These are phyloP conservation scores for Apocheima hispidaria DNA, from an alignment of 2,888 invertebrate genomes.

Conservation along the genomic window DNA sequence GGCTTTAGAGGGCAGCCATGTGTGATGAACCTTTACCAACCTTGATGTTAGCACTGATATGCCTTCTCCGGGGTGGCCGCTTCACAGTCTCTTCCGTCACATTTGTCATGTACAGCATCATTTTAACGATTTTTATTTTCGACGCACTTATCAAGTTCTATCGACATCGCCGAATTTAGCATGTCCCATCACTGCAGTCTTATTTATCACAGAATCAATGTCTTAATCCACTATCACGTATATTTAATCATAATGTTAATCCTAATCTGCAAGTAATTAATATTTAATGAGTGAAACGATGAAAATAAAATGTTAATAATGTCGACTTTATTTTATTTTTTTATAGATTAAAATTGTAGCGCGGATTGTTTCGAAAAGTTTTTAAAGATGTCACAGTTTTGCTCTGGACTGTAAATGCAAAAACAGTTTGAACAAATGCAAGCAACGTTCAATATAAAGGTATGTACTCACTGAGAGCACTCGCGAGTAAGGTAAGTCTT, in stretches of 20 bases:
- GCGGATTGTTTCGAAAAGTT: background rate
- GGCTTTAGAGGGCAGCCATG: background rate
- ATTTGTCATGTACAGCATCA: conserved; percentile 80
- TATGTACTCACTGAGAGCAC: too few species aligned
- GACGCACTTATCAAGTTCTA: conserved; percentile 40
- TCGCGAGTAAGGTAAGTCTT: too few species aligned
- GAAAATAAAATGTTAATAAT: background rate
- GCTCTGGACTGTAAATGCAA: background rate
- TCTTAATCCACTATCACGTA: conserved; percentile 16
- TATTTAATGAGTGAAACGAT: conserved; percentile 11
- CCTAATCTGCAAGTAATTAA: conserved; percentile 7
- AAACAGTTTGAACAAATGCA: background rate
- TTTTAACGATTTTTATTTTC: conserved; percentile 52
- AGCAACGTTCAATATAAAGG: background rate
- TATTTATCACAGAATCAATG: conserved; percentile 21
- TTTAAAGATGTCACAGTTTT: background rate
- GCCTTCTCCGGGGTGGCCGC: conserved; percentile 72
- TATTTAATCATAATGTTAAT: background rate
- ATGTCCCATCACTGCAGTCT: conserved; percentile 50
- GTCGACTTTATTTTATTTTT: background rate
- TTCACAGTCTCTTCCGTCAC: conserved; percentile 70
- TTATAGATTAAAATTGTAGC: background rate
- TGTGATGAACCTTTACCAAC: conserved; percentile 51
- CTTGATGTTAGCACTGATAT: conserved; percentile 79
- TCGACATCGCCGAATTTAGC: conserved; percentile 42